Percentiles rank a stretch among this genome's conserved stretches.
phyloP scores from a whole-genome alignment of 2,113 vertebrate genomes.

The Microcebus murinus region DNA sequence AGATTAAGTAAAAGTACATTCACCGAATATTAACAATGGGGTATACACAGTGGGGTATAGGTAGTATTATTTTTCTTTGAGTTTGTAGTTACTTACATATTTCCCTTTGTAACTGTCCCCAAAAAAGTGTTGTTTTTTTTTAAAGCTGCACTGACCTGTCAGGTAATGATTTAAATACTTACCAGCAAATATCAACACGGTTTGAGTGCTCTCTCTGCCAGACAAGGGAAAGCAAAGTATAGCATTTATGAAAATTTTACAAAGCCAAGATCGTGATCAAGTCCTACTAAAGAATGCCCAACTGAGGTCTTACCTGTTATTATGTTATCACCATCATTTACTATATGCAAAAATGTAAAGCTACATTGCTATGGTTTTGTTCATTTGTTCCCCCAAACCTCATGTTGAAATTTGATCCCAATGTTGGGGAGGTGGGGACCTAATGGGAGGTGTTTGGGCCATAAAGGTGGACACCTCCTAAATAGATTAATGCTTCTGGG shows the following conservation, averaged over 20 bases:
- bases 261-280: not conserved
- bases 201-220: not conserved
- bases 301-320: not conserved
- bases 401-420: not conserved
- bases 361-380: not conserved
- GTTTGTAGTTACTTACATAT: not conserved
- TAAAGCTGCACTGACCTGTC: not conserved
- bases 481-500: not conserved
- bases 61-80: not conserved
- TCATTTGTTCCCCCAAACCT: not conserved
- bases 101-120: not conserved
- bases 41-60: not conserved
- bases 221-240: not conserved
- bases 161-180: conserved; percentile 9
- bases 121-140: not conserved
- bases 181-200: not conserved
- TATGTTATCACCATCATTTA: not conserved
- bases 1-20: not conserved
- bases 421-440: not conserved
- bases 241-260: not conserved
- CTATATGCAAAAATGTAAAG: not conserved
- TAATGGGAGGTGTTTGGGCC: not conserved
- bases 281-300: not conserved
- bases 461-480: not conserved
- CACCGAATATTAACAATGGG: not conserved